Evolutionary conservation across 30 jellyfish, hydroid and myxozoan genomes (phyloP).

Genomic region (Aurelia aurita complex sp. Pacific): DNA sequence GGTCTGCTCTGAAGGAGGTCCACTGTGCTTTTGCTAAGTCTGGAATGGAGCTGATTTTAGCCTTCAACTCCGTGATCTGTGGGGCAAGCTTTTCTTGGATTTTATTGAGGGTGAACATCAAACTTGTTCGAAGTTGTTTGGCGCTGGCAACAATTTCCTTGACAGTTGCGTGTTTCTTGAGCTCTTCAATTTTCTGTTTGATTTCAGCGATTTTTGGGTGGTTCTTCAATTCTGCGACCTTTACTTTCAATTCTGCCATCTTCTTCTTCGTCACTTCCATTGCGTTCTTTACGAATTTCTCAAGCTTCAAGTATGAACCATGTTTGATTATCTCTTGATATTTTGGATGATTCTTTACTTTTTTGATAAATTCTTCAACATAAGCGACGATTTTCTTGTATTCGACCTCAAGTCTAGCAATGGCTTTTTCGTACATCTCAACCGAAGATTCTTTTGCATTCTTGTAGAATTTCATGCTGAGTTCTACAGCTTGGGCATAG

Average conservation of each 20-base stretch:
- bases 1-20: conserved; percentile 64
- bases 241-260: conserved; percentile 30
- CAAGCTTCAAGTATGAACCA: conserved; percentile 20
- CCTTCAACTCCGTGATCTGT: conserved; percentile 1
- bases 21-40: conserved; percentile 15
- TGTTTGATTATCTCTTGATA: conserved; percentile 58
- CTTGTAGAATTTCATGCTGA: conserved; percentile 4
- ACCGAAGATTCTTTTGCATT: conserved; percentile 35
- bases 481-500: conserved; percentile 21
- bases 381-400: conserved; percentile 8
- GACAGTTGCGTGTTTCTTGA: conserved; percentile 58
- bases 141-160: conserved; percentile 7
- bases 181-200: conserved; percentile 33
- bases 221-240: conserved; percentile 67
- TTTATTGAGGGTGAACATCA: conserved; percentile 48
- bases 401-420: neutral
- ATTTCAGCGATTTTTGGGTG: conserved; percentile 73
- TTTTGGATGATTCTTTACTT: conserved; percentile 59
- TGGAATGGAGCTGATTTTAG: conserved; percentile 1
- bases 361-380: conserved; percentile 22
- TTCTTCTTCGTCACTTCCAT: conserved; percentile 22
- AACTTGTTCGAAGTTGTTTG: conserved; percentile 50
- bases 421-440: conserved; percentile 43
- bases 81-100: conserved; percentile 49
- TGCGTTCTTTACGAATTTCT: conserved; percentile 35